phyloP scores from a whole-genome alignment of 2,113 vertebrate species.

The Cairina moschata region DNA sequence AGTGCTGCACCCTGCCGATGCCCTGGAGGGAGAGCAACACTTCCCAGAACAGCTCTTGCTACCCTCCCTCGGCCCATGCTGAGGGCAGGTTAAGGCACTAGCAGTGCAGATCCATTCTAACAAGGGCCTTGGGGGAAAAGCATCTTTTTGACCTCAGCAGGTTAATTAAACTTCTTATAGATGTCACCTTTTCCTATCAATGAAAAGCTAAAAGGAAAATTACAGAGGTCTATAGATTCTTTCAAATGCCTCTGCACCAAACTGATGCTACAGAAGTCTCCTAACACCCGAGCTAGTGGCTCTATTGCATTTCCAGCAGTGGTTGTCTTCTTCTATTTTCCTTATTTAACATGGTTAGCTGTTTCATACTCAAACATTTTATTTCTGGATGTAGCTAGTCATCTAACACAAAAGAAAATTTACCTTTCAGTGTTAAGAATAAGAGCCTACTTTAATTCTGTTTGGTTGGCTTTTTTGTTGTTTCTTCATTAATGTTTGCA shows the following conservation, averaged over 20 bases:
- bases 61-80: not conserved
- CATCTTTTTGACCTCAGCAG: not conserved
- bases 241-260: not conserved
- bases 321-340: not conserved
- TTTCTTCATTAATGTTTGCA: not conserved
- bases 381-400: not conserved
- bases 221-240: not conserved
- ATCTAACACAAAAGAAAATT: not conserved
- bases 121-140: not conserved
- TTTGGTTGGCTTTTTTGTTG: not conserved
- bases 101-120: not conserved
- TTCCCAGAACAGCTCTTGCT: not conserved
- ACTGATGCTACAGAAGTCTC: not conserved
- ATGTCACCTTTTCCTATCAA: too few species aligned
- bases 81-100: not conserved
- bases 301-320: not conserved
- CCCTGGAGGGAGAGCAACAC: not conserved
- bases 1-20: not conserved
- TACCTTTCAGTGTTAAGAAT: not conserved
- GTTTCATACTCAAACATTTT: not conserved
- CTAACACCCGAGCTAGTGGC: not conserved
- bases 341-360: not conserved
- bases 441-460: not conserved
- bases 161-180: not conserved
- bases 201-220: not conserved